These are phyloP conservation scores for Plodia interpunctella DNA, from an alignment of 1,140 invertebrate species.

Conservation along the genomic window DNA sequence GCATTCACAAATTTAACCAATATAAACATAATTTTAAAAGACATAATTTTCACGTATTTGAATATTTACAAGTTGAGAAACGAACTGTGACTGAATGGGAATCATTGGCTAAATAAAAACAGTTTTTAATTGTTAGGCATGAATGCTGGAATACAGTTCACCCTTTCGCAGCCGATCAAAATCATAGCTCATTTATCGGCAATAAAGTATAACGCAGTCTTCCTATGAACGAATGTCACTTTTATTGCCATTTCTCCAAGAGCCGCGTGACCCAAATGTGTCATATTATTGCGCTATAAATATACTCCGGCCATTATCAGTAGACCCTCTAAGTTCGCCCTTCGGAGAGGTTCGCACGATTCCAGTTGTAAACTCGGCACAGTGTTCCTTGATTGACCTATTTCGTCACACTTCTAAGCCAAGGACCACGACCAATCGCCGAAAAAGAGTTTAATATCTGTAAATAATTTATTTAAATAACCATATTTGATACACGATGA, in stretches of 20 bases:
- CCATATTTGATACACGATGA: too few species aligned
- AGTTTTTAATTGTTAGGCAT: too few species aligned
- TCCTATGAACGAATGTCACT: constrained; percentile 30
- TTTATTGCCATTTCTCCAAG: constrained; percentile 33
- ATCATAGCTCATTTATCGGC: constrained; percentile 4
- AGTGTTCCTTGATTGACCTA: background rate
- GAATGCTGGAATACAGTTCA: too few species aligned
- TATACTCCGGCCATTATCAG: constrained; percentile 24
- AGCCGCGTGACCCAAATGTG: constrained; percentile 39
- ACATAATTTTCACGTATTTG: too few species aligned
- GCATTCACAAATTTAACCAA: too few species aligned
- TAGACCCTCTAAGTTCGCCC: constrained; percentile 14
- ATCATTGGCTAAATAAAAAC: too few species aligned
- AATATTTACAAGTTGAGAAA: too few species aligned
- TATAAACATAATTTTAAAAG: too few species aligned
- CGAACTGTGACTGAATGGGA: too few species aligned
- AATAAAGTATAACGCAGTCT: constrained; percentile 6
- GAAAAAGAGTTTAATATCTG: too few species aligned
- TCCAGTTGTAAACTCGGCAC: background rate
- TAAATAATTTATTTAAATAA: background rate
- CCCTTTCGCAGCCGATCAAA: background rate
- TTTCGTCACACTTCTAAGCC: too few species aligned
- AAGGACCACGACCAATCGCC: too few species aligned
- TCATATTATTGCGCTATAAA: constrained; percentile 41
- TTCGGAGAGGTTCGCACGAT: background rate